Percentiles rank a stretch among this genome's conserved stretches.
phyloP scores from a whole-genome alignment of 2,113 vertebrate genomes.

The Macheiramphus alcinus region DNA sequence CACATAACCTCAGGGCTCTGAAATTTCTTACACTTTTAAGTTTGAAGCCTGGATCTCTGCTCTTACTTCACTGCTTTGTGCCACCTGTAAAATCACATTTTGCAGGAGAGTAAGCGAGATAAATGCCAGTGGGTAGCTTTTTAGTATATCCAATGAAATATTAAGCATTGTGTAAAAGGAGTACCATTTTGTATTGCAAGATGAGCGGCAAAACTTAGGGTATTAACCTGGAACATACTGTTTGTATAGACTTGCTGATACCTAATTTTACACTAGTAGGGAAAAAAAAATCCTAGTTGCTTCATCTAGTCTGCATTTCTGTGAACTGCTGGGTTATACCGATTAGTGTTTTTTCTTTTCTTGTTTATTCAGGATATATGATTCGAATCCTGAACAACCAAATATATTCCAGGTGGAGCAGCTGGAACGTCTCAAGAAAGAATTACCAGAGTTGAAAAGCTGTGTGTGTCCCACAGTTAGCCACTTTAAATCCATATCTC shows the following conservation, averaged over 20 bases:
- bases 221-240: not conserved
- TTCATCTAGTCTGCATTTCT: not conserved
- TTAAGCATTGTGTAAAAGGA: not conserved
- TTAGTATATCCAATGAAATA: not conserved
- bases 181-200: not conserved
- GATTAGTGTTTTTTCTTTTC: not conserved
- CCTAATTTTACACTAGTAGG: not conserved
- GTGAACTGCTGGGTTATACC: not conserved
- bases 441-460: slow-evolving; percentile 85
- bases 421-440: slow-evolving; percentile 84
- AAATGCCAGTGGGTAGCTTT: not conserved
- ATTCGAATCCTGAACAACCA: slow-evolving; percentile 84
- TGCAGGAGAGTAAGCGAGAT: not conserved
- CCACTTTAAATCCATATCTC: slow-evolving; percentile 67
- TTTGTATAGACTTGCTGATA: not conserved
- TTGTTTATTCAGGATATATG: slow-evolving; percentile 84
- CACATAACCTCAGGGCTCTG: not conserved
- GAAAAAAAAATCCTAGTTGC: not conserved
- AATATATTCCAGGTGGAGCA: slow-evolving; percentile 95
- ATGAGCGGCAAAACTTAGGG: not conserved
- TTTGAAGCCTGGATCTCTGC: not conserved
- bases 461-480: slow-evolving; percentile 81
- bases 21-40: not conserved
- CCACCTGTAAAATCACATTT: not conserved
- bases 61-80: not conserved